Percentiles rank a stretch among this genome's conserved stretches.
Evolutionary conservation across 2,888 invertebrate species (phyloP).

Genomic region (Asteroscopus sphinx): DNA sequence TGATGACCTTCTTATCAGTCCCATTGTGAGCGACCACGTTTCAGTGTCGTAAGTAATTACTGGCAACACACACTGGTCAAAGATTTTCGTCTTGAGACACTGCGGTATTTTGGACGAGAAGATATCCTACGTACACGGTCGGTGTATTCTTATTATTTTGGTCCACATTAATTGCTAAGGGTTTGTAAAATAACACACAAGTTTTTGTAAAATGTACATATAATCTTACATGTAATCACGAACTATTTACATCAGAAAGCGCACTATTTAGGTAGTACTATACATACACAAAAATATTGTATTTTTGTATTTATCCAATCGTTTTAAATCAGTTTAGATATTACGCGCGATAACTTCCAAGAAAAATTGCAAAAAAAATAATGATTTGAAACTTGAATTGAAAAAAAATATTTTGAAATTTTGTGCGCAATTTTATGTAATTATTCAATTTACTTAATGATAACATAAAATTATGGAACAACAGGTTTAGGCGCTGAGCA

Average conservation of each 20-base stretch:
- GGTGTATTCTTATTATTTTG: no score
- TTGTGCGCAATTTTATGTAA: conserved; percentile 47
- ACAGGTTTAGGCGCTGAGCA: no score
- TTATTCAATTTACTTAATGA: no score
- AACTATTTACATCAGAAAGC: conserved; percentile 87
- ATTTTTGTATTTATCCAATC: conserved; percentile 56
- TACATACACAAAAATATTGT: conserved; percentile 84
- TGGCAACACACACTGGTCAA: no score
- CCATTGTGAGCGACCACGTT: no score
- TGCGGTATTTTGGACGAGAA: no score
- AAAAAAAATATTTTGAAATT: conserved; percentile 15
- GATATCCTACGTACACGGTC: no score
- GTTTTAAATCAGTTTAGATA: conserved; percentile 21
- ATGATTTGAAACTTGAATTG: neutral
- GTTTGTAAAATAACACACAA: conserved; percentile 60
- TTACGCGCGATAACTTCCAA: conserved; percentile 23
- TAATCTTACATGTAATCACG: conserved; percentile 86
- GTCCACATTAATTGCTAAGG: neutral
- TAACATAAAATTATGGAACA: no score
- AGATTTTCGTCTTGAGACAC: no score
- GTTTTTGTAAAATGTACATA: conserved; percentile 88
- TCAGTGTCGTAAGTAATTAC: no score
- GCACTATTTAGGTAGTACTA: conserved; percentile 72
- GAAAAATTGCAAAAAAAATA: conserved; percentile 16
- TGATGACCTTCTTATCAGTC: no score